Evolutionary conservation across 2,113 vertebrate genomes (phyloP).

Genomic region (Petrocephalus zakoni): DNA sequence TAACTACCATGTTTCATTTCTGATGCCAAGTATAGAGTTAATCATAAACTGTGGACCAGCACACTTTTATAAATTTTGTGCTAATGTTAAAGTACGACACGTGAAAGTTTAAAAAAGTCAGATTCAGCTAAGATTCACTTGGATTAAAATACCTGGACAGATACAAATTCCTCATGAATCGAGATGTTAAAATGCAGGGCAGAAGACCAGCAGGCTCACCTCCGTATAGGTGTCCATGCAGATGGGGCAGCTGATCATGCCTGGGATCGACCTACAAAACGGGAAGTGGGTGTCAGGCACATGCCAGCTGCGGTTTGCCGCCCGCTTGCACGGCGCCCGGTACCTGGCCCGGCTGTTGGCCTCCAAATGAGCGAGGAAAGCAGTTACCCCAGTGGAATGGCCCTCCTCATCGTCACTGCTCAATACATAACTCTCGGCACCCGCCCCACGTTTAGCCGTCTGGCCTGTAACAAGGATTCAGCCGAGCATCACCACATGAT

Average conservation of each 20-base stretch:
- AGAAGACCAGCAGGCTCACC: slow-evolving; percentile 56
- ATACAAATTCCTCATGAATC: background rate
- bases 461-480: background rate
- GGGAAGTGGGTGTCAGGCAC: background rate
- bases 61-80: background rate
- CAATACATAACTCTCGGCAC: slow-evolving; percentile 76
- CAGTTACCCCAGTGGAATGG: slow-evolving; percentile 37
- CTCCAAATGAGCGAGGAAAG: slow-evolving; percentile 21
- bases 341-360: slow-evolving; percentile 24
- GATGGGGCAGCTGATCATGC: slow-evolving; percentile 77
- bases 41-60: background rate
- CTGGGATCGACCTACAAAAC: slow-evolving; percentile 61
- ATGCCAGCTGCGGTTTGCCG: background rate
- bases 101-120: background rate
- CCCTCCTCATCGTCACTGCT: slow-evolving; percentile 91
- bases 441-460: background rate
- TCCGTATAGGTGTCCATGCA: slow-evolving; percentile 86
- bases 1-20: background rate
- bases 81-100: background rate
- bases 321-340: background rate
- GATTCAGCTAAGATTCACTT: background rate
- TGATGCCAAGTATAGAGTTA: background rate
- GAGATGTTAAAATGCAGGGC: background rate
- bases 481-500: background rate
- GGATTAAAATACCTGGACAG: background rate